Conservation (phyloP, 2,888 invertebrate species). For the Neelides folsomi region DNA sequence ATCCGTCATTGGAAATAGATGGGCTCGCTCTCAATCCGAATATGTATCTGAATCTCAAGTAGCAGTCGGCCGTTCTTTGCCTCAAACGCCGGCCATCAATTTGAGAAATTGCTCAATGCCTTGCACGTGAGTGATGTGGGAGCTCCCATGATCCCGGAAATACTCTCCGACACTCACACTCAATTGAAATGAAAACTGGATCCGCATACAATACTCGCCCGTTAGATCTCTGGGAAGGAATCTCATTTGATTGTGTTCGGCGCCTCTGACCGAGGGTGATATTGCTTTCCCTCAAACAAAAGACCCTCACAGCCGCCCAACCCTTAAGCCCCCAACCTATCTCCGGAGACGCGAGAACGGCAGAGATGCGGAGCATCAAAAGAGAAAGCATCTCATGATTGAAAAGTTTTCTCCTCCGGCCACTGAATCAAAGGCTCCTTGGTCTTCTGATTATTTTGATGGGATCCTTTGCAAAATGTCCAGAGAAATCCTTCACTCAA, state of each 20-base stretch:
- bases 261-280: neutral
- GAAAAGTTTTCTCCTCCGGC: constrained; percentile 24
- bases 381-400: constrained; percentile 25
- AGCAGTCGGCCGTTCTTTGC: constrained; percentile 5
- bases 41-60: constrained; percentile 18
- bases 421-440: constrained; percentile 11
- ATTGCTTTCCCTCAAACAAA: no score
- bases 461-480: constrained; percentile 22
- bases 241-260: constrained; percentile 12
- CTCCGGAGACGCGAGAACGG: constrained; percentile 3
- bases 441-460: constrained; percentile 31
- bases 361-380: constrained; percentile 16
- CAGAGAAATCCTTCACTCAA: constrained; percentile 10
- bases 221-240: constrained; percentile 5
- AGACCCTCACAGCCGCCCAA: no score
- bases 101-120: constrained; percentile 24
- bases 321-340: neutral
- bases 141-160: constrained; percentile 9
- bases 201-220: constrained; percentile 1
- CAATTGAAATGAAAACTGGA: constrained; percentile 13
- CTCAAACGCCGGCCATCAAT: constrained; percentile 21
- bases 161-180: constrained; percentile 7
- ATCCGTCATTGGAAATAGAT: constrained; percentile 22
- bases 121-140: constrained; percentile 5
- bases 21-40: constrained; percentile 8